Evolutionary conservation across 2,113 vertebrate species (phyloP).

Genomic region (Anser cygnoides): DNA sequence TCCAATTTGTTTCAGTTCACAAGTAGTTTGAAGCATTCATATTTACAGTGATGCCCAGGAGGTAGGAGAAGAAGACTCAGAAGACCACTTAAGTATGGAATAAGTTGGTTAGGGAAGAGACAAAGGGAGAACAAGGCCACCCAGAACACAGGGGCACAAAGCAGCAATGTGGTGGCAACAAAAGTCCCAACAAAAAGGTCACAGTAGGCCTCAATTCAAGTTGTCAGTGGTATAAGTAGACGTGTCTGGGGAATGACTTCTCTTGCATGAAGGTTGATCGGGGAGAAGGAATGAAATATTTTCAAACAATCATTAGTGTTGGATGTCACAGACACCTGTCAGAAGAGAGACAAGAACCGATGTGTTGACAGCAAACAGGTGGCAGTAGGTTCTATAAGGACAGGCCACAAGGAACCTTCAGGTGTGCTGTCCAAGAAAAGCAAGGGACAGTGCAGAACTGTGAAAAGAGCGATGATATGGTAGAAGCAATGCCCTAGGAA

Average conservation of each 20-base stretch:
- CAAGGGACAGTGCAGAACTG: not conserved
- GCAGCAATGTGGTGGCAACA: not conserved
- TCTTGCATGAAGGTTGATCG: not conserved
- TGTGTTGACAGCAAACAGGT: not conserved
- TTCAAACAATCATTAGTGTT: not conserved
- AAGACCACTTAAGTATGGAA: not conserved
- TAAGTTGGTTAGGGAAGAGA: not conserved
- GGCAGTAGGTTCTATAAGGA: not conserved
- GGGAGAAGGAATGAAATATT: not conserved
- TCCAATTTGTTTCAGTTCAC: constrained; percentile 25
- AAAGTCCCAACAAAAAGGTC: not conserved
- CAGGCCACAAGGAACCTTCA: not conserved
- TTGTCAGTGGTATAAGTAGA: not conserved
- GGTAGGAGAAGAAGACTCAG: not conserved
- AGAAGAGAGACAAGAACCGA: not conserved
- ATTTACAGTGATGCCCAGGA: not conserved
- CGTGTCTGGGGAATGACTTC: not conserved
- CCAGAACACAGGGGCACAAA: not conserved
- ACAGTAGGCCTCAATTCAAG: not conserved
- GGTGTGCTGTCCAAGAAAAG: not conserved
- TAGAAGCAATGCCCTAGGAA: not conserved
- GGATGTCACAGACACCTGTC: not conserved
- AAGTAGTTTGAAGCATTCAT: not conserved
- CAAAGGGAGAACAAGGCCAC: not conserved
- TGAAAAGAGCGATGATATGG: not conserved